Percentiles rank a stretch among this genome's conserved stretches.
Evolutionary conservation across 2,113 vertebrate species (phyloP).

Genomic region (Canis aureus): DNA sequence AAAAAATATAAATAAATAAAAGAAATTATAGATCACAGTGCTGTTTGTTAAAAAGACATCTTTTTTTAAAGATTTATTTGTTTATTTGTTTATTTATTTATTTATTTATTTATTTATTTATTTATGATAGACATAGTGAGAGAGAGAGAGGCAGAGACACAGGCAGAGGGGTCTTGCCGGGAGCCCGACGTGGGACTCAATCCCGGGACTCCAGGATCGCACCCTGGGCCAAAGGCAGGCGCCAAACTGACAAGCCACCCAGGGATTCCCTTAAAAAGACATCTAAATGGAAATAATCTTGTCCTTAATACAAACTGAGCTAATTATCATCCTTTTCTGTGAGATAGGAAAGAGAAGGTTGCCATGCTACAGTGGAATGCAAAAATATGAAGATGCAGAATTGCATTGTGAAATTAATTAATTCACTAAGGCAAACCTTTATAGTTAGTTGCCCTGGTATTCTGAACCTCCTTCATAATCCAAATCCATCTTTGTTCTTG

Average conservation of each 20-base stretch:
- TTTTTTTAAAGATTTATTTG: too few species aligned
- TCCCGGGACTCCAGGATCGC: too few species aligned
- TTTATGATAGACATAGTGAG: too few species aligned
- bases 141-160: too few species aligned
- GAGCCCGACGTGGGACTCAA: too few species aligned
- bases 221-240: too few species aligned
- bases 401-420: neutral
- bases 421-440: neutral
- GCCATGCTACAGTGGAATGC: neutral
- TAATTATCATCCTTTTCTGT: neutral
- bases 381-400: neutral
- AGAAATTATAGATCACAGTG: neutral
- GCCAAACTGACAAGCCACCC: too few species aligned
- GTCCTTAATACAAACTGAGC: neutral
- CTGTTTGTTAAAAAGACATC: neutral
- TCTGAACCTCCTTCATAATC: neutral
- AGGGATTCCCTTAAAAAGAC: neutral
- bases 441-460: neutral
- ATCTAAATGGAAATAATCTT: neutral
- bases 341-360: neutral
- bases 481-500: neutral
- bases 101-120: too few species aligned
- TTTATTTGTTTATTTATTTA: too few species aligned
- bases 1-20: neutral
- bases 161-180: too few species aligned